Conservation (phyloP, 2,113 vertebrate genomes). For the Meriones unguiculatus region DNA sequence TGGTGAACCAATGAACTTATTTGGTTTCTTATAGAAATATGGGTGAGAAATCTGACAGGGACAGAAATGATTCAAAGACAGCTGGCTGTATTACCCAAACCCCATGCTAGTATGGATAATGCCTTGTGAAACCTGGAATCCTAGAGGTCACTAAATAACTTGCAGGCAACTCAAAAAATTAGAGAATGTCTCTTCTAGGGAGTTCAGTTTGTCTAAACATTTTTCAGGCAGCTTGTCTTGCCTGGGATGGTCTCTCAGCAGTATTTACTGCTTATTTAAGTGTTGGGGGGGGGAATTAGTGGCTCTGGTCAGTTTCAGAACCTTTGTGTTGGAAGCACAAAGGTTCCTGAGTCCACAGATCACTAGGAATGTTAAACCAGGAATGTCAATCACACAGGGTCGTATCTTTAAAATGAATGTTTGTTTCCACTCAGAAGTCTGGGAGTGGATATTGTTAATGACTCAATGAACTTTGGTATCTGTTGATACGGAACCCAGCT, state of each 20-base stretch:
- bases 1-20: background rate
- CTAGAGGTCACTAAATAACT: background rate
- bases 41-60: too few species aligned
- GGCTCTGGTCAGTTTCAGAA: background rate
- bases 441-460: too few species aligned
- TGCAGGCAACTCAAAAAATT: background rate
- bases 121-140: background rate
- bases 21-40: too few species aligned
- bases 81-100: background rate
- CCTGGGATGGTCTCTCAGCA: background rate
- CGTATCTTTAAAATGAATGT: too few species aligned
- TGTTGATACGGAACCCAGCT: background rate
- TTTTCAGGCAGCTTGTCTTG: background rate
- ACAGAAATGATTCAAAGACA: too few species aligned
- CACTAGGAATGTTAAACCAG: too few species aligned
- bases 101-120: background rate
- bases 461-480: background rate
- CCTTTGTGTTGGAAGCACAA: background rate
- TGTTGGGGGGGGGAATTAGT: background rate
- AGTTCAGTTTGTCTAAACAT: background rate
- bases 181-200: background rate
- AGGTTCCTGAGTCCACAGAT: too few species aligned
- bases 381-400: too few species aligned
- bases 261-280: background rate
- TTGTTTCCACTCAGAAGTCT: too few species aligned